Conservation (phyloP, 2,113 vertebrate genomes). For the Onychostruthus taczanowskii region DNA sequence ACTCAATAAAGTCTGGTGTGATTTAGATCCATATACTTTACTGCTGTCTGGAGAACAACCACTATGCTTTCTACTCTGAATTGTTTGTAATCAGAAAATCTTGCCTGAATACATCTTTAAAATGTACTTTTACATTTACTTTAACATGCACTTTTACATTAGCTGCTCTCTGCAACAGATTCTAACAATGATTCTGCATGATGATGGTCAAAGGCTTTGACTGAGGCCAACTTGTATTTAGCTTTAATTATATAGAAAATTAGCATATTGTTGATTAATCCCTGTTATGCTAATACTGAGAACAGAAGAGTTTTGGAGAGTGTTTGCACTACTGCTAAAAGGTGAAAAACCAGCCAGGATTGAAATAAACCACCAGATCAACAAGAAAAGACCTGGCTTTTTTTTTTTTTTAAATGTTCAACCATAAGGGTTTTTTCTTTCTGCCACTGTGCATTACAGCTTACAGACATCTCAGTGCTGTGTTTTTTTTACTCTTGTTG, state of each 20-base stretch:
- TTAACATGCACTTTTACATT: background rate
- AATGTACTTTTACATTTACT: background rate
- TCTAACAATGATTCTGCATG: background rate
- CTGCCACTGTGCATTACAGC: background rate
- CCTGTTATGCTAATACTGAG: background rate
- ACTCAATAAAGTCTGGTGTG: background rate
- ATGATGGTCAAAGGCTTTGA: background rate
- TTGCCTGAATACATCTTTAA: background rate
- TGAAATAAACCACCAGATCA: background rate
- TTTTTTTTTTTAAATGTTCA: background rate
- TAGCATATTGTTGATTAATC: background rate
- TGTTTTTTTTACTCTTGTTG: background rate
- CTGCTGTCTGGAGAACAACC: background rate
- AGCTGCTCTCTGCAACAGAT: background rate
- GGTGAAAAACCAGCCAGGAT: background rate
- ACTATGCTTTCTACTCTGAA: background rate
- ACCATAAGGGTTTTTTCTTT: background rate
- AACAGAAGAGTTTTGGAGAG: background rate
- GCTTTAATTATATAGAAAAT: background rate
- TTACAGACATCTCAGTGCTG: background rate
- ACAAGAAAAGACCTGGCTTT: background rate
- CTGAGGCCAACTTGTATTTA: background rate
- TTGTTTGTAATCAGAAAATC: background rate
- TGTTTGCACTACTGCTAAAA: background rate
- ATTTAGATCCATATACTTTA: conserved; percentile 3